Base-by-base conservation (phyloP, 2,797 vertebrate species). In the Orestias chungarensis region DNA sequence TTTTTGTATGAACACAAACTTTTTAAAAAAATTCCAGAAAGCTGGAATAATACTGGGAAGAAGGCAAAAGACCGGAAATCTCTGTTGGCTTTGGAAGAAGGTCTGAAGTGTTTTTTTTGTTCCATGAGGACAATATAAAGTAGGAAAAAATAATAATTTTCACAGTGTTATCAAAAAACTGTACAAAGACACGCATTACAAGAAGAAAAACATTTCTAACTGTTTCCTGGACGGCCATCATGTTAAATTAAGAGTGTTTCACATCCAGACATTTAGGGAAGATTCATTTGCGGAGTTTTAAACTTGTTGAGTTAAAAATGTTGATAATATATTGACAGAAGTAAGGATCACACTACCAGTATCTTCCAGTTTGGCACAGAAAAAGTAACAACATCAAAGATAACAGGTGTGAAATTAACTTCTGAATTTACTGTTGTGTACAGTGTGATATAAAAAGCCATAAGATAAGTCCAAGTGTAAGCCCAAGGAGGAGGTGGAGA, bases 111-210 rank as follows among this genome's bases (percentile, higher is more conserved):
- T 50, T 73, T 74, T 8, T 3, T 57, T 75, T n/a, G n/a, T n/a
- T 49, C 65, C n/a, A 42, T 59, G 49, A 3, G 73, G 43, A 68
- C 50, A 23, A 59, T 73, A 46, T 18, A 18, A 54, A 75, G 12
- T 66, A 49, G n/a, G 43, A 43, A 18, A 65, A 3, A 46, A 68
- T 44, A 33, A 66, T 54, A 78, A 82, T 75, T 84, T 92, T 94
- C 93, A 93, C 93, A 93, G 90, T 89, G 88, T 92, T 61, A 88
- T 92, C 84, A 91, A 92, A 91, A 85, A 77, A 88, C 47, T 84
- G 81, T 94, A 94, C 91, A 93, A 93, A 89, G 64, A 66, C 78
- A 76, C 18, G 27, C 75, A 71, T 70, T 86, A 80, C 43, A 86
- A 89, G 57, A 80, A 75, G 38, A 14, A 27, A 78, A 79, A 69